These are phyloP conservation scores for Pyrochroa serraticornis DNA, from an alignment of 2,888 invertebrate species.

Conservation along the genomic window DNA sequence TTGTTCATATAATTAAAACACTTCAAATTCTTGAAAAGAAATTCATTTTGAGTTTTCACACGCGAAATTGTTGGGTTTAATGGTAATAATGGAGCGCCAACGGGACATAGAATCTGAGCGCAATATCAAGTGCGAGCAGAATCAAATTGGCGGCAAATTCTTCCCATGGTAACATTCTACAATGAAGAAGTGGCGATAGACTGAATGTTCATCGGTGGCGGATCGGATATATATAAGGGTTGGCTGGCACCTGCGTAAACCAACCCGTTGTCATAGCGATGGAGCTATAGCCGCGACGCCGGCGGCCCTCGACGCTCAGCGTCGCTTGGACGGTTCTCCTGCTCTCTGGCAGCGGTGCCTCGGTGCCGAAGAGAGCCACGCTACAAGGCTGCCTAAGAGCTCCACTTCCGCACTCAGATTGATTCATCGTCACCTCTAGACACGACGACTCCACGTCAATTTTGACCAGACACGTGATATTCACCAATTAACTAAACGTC, in stretches of 20 bases:
- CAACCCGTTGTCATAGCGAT: constrained; percentile 50
- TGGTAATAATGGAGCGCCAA: constrained; percentile 4
- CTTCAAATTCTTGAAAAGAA: constrained; percentile 16
- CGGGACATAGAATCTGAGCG: constrained; percentile 14
- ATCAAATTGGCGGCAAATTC: constrained; percentile 34
- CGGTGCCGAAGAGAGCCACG: constrained; percentile 14
- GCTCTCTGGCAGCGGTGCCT: constrained; percentile 7
- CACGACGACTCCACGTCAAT: constrained; percentile 16
- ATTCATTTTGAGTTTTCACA: constrained; percentile 21
- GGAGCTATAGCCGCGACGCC: constrained; percentile 48
- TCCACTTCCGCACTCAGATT: constrained; percentile 27
- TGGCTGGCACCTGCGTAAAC: constrained; percentile 51
- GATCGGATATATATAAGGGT: constrained; percentile 47
- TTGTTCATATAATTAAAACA: constrained; percentile 30
- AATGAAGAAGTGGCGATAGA: constrained; percentile 38
- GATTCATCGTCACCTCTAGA: constrained; percentile 29
- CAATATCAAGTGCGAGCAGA: constrained; percentile 11
- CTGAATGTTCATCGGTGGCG: constrained; percentile 42
- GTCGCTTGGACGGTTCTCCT: constrained; percentile 24
- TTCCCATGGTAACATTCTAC: constrained; percentile 30
- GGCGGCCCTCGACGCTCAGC: constrained; percentile 33
- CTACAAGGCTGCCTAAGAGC: constrained; percentile 24
- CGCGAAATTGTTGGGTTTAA: background rate
- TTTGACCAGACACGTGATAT: constrained; percentile 14
- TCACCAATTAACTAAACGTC: constrained; percentile 3